Percentiles rank a stretch among this genome's conserved stretches.
phyloP scores from a whole-genome alignment of 2,113 vertebrate genomes.

The Saguinus imperator region DNA sequence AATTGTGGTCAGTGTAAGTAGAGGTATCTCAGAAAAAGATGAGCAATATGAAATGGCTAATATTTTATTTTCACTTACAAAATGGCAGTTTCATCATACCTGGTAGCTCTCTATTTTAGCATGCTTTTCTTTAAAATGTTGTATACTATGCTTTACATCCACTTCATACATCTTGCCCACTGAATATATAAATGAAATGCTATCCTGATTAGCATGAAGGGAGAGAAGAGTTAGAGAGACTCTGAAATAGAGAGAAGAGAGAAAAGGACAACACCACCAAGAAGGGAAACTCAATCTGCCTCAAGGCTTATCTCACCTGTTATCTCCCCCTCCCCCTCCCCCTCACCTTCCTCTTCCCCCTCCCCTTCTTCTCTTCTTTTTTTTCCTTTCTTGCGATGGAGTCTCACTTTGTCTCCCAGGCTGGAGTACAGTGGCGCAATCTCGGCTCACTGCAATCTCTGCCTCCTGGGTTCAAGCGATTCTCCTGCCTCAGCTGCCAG shows the following conservation, averaged over 20 bases:
- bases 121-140: background rate
- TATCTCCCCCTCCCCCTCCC: too few relatives aligned
- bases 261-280: background rate
- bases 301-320: background rate
- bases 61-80: conserved; percentile 17
- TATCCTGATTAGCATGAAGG: background rate
- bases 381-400: too few relatives aligned
- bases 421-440: too few relatives aligned
- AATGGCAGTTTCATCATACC: background rate
- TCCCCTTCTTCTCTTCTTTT: too few relatives aligned
- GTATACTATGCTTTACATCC: background rate
- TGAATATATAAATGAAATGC: background rate
- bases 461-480: too few relatives aligned
- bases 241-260: background rate
- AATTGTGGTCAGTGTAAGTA: background rate
- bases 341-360: accelerated
- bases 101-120: background rate
- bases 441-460: too few relatives aligned
- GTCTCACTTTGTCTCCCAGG: too few relatives aligned
- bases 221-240: background rate
- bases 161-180: background rate
- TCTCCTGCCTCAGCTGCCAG: too few relatives aligned
- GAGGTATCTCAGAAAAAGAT: background rate
- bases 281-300: background rate
- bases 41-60: background rate